Base-by-base conservation (phyloP, 2,797 vertebrate genomes). In the Triplophysa bombifrons region DNA sequence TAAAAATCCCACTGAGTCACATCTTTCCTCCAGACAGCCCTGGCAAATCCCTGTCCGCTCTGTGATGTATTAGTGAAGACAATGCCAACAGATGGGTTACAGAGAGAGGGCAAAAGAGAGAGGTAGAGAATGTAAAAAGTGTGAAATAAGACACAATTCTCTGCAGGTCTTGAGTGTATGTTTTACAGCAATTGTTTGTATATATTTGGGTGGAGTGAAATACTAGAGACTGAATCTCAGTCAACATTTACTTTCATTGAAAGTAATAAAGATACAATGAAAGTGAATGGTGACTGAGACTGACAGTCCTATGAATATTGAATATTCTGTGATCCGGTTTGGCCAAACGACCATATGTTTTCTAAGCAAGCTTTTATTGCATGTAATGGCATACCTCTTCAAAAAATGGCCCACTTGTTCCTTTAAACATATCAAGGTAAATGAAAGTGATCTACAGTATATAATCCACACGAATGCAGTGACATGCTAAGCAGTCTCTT, bases 1-100 rank as follows among this genome's bases (percentile, higher is more conserved):
- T 78, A 48, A 76, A 71, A 76, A 78, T 72, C 56, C 66, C 72
- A 46, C 80, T 51, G 78, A 80, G 80, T 75, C 72, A 41, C 72
- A 64, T 51, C 58, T 77, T n/a, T 70, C 25, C 80, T 76, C 72
- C 75, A 68, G 69, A 74, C 73, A 83, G 51, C 4, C 63, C 69
- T 76, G 78, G 73, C 76, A 77, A 70, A 78, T 64, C 46, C 48
- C 65, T 14, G 50, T 64, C 12, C 56, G 76, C 27, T 73, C 22
- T 76, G 22, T 75, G 77, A 77, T 80, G 80, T 75, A 78, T 72
- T 70, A 76, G 77, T 50, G 34, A 50, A 73, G 82, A 67, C 80
- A 69, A 46, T 82, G 80, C 83, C 77, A 72, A 72, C 55, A 78
- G 60, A 77, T 78, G 82, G 70, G 65, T 73, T 61, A 71, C 50